phyloP scores from a whole-genome alignment of 2,113 vertebrate species.

The Erythrocercus mccallii region DNA sequence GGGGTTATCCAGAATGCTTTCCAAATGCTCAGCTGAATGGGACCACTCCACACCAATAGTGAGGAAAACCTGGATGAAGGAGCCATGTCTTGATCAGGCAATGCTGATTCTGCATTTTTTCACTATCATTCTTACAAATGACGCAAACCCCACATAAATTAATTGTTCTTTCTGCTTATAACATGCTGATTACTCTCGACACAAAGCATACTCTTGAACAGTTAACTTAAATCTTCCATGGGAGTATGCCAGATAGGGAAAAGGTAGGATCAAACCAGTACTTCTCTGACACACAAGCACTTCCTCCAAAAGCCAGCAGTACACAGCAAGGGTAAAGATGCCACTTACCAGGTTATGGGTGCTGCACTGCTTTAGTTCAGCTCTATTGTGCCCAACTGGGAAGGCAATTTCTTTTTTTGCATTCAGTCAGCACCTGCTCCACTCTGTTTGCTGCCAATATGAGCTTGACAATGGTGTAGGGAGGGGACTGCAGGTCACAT shows the following conservation, averaged over 20 bases:
- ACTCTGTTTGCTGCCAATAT: neutral
- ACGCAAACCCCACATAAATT: neutral
- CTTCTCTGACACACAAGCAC: neutral
- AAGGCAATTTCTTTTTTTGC: neutral
- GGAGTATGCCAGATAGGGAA: neutral
- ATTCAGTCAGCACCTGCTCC: neutral
- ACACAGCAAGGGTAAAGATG: neutral
- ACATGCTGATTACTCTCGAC: neutral
- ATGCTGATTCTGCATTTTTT: neutral
- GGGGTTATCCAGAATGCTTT: neutral
- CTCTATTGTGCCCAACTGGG: too few relatives aligned
- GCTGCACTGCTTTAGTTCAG: neutral
- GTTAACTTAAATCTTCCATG: neutral
- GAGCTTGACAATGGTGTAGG: neutral
- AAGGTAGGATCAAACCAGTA: neutral
- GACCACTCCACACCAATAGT: neutral
- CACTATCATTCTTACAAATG: neutral
- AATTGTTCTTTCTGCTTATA: neutral
- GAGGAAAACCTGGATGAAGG: neutral
- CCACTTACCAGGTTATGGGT: neutral
- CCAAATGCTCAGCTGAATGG: neutral
- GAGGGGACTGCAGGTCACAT: fast-evolving
- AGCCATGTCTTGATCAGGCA: neutral
- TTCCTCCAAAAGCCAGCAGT: neutral
- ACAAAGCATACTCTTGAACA: neutral